Conservation (phyloP, 1,140 invertebrate species). For the honey bee (Apis mellifera) region DNA sequence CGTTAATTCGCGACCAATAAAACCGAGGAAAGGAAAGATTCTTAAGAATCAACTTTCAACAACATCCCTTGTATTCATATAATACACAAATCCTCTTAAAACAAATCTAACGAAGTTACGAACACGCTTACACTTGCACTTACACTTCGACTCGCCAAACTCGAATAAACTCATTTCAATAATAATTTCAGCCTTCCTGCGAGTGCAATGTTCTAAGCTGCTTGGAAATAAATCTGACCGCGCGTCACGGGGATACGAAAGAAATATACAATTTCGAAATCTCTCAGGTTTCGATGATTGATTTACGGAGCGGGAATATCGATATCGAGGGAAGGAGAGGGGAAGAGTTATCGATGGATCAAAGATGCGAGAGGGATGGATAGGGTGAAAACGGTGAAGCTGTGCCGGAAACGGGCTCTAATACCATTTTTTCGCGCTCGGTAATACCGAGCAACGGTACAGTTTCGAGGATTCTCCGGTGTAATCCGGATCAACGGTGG, state of each 20-base stretch:
- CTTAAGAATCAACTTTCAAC: neutral
- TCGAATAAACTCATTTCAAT: slow-evolving; percentile 6
- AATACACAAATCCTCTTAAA: neutral
- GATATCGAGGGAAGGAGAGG: neutral
- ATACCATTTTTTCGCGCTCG: slow-evolving; percentile 32
- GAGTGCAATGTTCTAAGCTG: neutral
- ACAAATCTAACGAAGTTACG: slow-evolving; percentile 4
- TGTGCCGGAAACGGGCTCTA: slow-evolving; percentile 20
- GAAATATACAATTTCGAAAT: neutral
- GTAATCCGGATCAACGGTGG: slow-evolving; percentile 54
- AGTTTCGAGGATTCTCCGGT: slow-evolving; percentile 40
- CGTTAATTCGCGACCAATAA: too few species aligned
- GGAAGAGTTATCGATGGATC: neutral
- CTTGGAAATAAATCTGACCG: neutral
- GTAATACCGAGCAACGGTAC: slow-evolving; percentile 41
- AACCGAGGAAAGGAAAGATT: too few species aligned
- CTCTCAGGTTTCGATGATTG: neutral
- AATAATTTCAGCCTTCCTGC: neutral
- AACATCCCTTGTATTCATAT: too few species aligned
- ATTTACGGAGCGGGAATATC: neutral
- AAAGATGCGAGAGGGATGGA: neutral
- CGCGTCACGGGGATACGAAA: too few species aligned
- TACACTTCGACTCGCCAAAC: neutral
- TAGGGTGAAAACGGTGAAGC: neutral
- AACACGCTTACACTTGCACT: too few species aligned